phyloP scores from a whole-genome alignment of 2,888 invertebrate genomes.

The Teleogryllus oceanicus region DNA sequence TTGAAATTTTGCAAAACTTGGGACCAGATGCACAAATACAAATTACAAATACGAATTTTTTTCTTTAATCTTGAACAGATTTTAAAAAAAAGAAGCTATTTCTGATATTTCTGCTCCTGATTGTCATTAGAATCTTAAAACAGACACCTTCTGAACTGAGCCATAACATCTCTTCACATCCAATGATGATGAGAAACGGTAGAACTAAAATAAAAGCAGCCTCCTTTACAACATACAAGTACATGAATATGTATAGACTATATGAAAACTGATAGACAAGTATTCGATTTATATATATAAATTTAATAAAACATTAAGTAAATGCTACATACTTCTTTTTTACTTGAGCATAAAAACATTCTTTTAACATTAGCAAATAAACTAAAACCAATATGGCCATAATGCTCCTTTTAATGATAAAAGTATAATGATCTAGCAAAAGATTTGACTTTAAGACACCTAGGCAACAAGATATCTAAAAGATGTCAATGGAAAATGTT shows the following conservation, averaged over 20 bases:
- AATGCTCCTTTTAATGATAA: neutral
- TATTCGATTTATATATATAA: constrained; percentile 21
- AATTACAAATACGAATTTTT: neutral
- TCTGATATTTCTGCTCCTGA: constrained; percentile 30
- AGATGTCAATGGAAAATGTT: no score
- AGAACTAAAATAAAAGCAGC: constrained; percentile 23
- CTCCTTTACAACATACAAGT: constrained; percentile 20
- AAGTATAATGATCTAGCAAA: neutral
- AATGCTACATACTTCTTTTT: constrained; percentile 24
- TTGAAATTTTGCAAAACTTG: neutral
- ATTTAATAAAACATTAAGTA: constrained; percentile 29
- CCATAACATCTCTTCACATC: neutral
- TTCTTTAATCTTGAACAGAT: neutral
- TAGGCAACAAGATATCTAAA: neutral
- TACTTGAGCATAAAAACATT: constrained; percentile 28
- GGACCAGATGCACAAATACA: neutral
- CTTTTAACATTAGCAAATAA: constrained; percentile 11
- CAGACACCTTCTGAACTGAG: constrained; percentile 11
- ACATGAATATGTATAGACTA: neutral
- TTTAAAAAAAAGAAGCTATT: constrained; percentile 29
- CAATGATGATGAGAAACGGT: neutral
- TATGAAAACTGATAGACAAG: constrained; percentile 20
- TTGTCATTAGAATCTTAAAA: constrained; percentile 18
- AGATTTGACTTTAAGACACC: neutral
- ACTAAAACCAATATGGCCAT: neutral